Base-by-base conservation (phyloP, 2,113 vertebrate genomes). In the Carollia perspicillata region DNA sequence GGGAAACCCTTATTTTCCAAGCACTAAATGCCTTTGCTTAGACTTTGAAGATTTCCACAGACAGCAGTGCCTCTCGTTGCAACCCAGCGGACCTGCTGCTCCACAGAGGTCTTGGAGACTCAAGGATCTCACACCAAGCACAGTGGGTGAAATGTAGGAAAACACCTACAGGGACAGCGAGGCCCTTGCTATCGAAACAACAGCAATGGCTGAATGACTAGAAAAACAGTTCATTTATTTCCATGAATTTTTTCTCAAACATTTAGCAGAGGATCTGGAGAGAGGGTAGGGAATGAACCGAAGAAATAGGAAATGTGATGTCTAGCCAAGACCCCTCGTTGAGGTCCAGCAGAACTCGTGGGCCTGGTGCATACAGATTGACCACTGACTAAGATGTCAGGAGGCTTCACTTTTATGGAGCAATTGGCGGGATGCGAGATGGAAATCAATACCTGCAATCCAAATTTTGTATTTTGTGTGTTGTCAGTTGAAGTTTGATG, bases 401-500 rank as follows among this genome's bases (percentile, higher is more conserved):
- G 58, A 96, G 84, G 35, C 66, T 98, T 97, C 10, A 66, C 35
- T 94, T 98, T 98, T 98, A 97, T 97, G 94, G 84, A 97, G 84
- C 91, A 96, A 94, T 95, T 97, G 97, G 90, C 80, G 11, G 90
- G 94, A 97, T 92, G 90, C 53, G 96, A 94, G 68, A 84, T 95
- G 84, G 92, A 98, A 98, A 97, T 98, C 98, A 97, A 98, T 97
- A 97, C 42, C 16, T 95, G 94, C 89, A 96, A 97, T 98, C 97
- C 96, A 95, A 93, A 98, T 98, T 98, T 95, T 97, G 77, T 89
- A 96, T 60, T 97, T 97, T 97, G 80, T 81, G 72, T 66, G 47
- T 90, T 97, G 95, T 97, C 81, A 42, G 95, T 93, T 97, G 91
- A 98, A 94, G 84, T 96, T 95, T 97, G 97, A 98, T 95, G 96